phyloP scores from a whole-genome alignment of 2,888 invertebrate genomes.

The Apodemia zela region DNA sequence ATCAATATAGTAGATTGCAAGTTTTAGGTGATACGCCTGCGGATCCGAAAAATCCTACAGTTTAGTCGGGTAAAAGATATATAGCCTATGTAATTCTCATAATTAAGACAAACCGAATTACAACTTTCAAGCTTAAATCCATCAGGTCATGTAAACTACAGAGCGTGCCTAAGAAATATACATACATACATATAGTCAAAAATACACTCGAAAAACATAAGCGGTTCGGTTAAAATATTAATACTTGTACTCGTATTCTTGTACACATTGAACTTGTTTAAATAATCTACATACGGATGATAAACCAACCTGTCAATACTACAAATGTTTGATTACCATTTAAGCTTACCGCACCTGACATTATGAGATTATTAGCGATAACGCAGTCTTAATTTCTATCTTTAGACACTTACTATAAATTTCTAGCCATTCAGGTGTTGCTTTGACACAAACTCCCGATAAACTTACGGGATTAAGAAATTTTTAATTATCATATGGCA shows the following conservation, averaged over 20 bases:
- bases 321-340: slow-evolving; percentile 29
- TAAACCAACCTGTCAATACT: slow-evolving; percentile 19
- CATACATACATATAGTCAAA: too few relatives aligned
- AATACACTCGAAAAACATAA: too few relatives aligned
- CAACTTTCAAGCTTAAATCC: too few relatives aligned
- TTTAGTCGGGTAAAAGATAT: too few relatives aligned
- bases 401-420: slow-evolving; percentile 29
- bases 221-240: background rate
- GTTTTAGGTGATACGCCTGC: too few relatives aligned
- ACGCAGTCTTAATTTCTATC: slow-evolving; percentile 30
- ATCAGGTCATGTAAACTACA: too few relatives aligned
- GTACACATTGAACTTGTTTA: slow-evolving; percentile 15
- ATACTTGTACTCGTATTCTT: background rate
- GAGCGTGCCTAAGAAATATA: too few relatives aligned
- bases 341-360: slow-evolving; percentile 33
- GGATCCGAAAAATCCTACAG: too few relatives aligned
- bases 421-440: slow-evolving; percentile 36
- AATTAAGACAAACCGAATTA: too few relatives aligned
- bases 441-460: slow-evolving; percentile 33
- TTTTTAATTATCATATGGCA: slow-evolving; percentile 18
- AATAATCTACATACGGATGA: slow-evolving; percentile 11
- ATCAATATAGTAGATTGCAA: too few relatives aligned
- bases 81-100: too few relatives aligned
- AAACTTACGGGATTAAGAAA: slow-evolving; percentile 27
- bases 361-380: slow-evolving; percentile 32